Percentiles rank a stretch among this genome's conserved stretches.
Conservation (phyloP, 2,113 vertebrate genomes). For the Corythornis madagascariensis region DNA sequence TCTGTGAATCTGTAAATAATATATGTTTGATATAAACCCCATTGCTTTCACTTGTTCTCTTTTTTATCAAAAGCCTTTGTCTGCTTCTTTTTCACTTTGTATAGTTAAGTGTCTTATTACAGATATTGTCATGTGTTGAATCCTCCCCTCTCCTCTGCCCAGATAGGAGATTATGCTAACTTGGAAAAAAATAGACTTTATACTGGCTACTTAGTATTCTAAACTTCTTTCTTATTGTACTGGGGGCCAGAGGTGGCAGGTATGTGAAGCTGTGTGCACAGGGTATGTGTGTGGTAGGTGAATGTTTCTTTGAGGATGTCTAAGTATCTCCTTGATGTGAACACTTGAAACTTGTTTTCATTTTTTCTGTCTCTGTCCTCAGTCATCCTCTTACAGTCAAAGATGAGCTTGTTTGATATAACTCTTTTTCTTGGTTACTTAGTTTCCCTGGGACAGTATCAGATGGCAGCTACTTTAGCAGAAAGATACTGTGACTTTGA, state of each 20-base stretch:
- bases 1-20: background rate
- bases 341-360: background rate
- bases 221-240: background rate
- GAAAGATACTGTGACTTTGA: constrained; percentile 99
- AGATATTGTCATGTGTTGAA: background rate
- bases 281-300: background rate
- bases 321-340: background rate
- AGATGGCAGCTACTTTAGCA: constrained; percentile 90
- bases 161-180: background rate
- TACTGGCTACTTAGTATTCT: background rate
- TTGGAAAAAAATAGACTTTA: background rate
- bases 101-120: background rate
- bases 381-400: background rate
- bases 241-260: background rate
- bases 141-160: background rate
- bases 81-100: background rate
- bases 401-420: background rate
- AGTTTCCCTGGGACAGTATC: constrained; percentile 93
- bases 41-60: background rate
- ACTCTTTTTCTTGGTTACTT: background rate
- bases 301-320: background rate
- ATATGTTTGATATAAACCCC: background rate
- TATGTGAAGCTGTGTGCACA: rapidly evolving
- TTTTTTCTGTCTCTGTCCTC: background rate
- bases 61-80: background rate